Evolutionary conservation across 2,888 invertebrate species (phyloP), one percentile per base, ranked within the genome.

Genomic region (Cataglyphis rosenhaueri): DNA sequence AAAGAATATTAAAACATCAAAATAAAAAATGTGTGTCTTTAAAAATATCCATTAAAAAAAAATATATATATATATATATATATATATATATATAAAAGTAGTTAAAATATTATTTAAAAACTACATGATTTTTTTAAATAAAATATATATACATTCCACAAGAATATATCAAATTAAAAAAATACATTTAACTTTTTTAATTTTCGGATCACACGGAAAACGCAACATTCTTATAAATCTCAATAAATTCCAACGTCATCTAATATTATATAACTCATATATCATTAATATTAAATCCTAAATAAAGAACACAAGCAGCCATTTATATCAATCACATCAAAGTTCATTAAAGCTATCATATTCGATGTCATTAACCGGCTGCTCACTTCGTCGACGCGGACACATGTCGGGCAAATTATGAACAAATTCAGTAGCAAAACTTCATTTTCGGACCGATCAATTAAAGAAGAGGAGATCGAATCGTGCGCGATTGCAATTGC

Each of bases 401-500:
- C 70, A 44, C 44, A 21, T 52, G 12, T 29, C 76, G 41, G 10
- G 0, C 18, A 29, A 25, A n/a, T n/a, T 9, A n/a, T 32, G 32
- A 32, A 59, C 44, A 44, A 70, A 44, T 55, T 62, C 55, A 21
- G 1, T 18, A 32, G 25, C 41, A 0, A 78, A 78, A 68, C 44
- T 35, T 78, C 78, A 71, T 79, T 79, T 79, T 70, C 12, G 48
- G n/a, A 21, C 25, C 18, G 70, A 70, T 12, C 71, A 79, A 71
- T 83, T 83, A 79, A 79, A 85, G 64, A 44, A 62, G 52, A n/a
- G 12, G 25, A 0, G 18, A 79, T 88, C 83, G 65, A 85, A 73
- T 65, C 75, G 48, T 82, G 84, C 84, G 84, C 65, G 78, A 74
- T 48, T 75, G 81, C 78, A 82, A 48, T 86, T 78, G 86, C 85